A percentile compares a stretch with the other conserved stretches of the same genome.
Conservation (phyloP, 2,888 invertebrate species). For the Neoitamus cyanurus region DNA sequence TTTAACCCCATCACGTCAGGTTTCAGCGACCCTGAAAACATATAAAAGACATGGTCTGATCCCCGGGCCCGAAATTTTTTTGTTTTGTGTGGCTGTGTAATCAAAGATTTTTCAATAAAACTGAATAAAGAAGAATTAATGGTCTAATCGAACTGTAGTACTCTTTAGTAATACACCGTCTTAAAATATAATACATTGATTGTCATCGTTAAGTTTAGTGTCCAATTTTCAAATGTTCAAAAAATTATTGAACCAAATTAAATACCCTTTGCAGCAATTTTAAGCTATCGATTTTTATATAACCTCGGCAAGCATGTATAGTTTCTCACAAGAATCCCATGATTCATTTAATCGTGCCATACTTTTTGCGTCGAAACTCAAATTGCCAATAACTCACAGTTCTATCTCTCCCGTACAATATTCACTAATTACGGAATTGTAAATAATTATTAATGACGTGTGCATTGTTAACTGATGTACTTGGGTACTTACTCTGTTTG, state of each 20-base stretch:
- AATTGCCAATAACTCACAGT: background rate
- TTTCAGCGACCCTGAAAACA: too few relatives aligned
- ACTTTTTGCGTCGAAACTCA: background rate
- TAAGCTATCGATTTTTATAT: background rate
- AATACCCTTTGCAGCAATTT: background rate
- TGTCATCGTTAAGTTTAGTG: too few relatives aligned
- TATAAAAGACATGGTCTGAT: too few relatives aligned
- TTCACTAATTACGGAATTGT: background rate
- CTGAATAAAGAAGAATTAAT: too few relatives aligned
- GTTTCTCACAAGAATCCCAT: background rate
- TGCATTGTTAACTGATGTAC: background rate
- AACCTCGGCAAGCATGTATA: background rate
- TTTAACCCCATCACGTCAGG: too few relatives aligned
- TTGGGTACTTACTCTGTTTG: background rate
- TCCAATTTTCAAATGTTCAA: background rate
- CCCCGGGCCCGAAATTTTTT: too few relatives aligned
- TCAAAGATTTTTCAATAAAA: too few relatives aligned
- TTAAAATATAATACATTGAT: too few relatives aligned
- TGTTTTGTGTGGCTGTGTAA: too few relatives aligned
- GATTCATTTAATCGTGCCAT: background rate
- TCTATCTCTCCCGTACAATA: background rate
- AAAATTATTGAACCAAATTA: background rate
- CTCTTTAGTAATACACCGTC: too few relatives aligned
- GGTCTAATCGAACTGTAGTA: too few relatives aligned
- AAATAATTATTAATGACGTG: conserved; percentile 1